These are phyloP conservation scores for Pelosia muscerda DNA, from an alignment of 2,888 invertebrate genomes.

Conservation along the genomic window DNA sequence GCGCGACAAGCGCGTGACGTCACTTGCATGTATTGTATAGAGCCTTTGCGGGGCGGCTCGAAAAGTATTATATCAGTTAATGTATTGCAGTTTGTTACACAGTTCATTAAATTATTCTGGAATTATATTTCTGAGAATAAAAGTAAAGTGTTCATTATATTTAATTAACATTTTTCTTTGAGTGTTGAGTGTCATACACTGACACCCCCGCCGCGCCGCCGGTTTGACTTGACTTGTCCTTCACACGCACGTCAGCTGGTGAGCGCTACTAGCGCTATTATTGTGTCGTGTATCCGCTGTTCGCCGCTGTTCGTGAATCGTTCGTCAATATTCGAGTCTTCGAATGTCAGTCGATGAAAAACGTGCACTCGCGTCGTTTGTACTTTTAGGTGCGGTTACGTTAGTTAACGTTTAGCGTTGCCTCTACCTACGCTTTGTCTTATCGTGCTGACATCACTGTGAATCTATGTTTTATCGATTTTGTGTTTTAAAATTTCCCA, in stretches of 20 bases:
- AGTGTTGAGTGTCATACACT: slow-evolving; percentile 23
- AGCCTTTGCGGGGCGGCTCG: too few relatives aligned
- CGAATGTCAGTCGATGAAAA: slow-evolving; percentile 68
- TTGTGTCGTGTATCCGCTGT: slow-evolving; percentile 34
- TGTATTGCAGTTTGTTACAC: too few relatives aligned
- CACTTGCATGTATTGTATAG: too few relatives aligned
- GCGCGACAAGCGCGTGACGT: too few relatives aligned
- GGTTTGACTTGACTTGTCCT: slow-evolving; percentile 43
- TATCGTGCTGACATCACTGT: slow-evolving; percentile 56
- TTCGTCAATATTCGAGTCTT: slow-evolving; percentile 59
- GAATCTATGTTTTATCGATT: slow-evolving; percentile 70
- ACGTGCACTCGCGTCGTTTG: slow-evolving; percentile 64
- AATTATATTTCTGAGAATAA: too few relatives aligned
- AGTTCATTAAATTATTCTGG: too few relatives aligned
- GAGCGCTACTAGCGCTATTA: slow-evolving; percentile 43
- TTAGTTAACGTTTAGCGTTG: slow-evolving; percentile 60
- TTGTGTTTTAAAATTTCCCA: slow-evolving; percentile 65
- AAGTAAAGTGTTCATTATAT: too few relatives aligned
- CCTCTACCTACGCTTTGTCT: slow-evolving; percentile 68
- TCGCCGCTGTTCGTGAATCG: slow-evolving; percentile 51
- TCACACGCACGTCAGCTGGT: slow-evolving; percentile 53
- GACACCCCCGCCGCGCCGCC: slow-evolving; percentile 10
- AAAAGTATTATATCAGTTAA: too few relatives aligned
- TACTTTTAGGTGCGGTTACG: slow-evolving; percentile 62
- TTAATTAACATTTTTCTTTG: too few relatives aligned